Conservation (phyloP, 92 coral and sea anemone species). For the Plumapathes pennacea region DNA sequence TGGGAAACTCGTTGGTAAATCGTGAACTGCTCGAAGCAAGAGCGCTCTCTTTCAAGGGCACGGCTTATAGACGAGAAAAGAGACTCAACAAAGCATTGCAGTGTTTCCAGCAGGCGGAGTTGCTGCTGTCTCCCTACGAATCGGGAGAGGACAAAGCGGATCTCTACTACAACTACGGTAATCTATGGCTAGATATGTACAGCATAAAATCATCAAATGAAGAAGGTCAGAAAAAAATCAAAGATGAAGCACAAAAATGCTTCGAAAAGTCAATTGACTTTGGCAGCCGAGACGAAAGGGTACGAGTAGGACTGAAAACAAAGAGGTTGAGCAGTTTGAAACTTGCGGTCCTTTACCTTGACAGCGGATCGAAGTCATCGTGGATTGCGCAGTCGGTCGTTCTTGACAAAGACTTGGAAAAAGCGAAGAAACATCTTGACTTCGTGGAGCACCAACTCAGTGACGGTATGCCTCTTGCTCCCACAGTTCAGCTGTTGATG, state of each 20-base stretch:
- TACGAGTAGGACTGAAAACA: slow-evolving; percentile 1
- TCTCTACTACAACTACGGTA: slow-evolving; percentile 12
- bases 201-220: slow-evolving; percentile 2
- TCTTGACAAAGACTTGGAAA: background rate
- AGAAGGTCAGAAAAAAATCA: background rate
- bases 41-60: slow-evolving; percentile 6
- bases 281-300: background rate
- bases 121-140: background rate
- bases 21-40: slow-evolving; percentile 2
- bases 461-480: background rate
- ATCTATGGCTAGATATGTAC: background rate
- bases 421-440: slow-evolving; percentile 4
- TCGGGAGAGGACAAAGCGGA: slow-evolving; percentile 15
- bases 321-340: background rate
- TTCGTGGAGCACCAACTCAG: background rate
- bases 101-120: slow-evolving; percentile 2
- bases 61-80: background rate
- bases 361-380: slow-evolving; percentile 10
- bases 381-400: too few relatives aligned
- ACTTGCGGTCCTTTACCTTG: slow-evolving; percentile 6
- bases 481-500: background rate
- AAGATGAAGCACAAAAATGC: background rate
- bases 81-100: slow-evolving; percentile 1
- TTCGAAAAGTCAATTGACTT: background rate
- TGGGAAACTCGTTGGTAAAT: background rate